Evolutionary conservation across 2,113 vertebrate genomes (phyloP).

Genomic region (Desmodus rotundus): DNA sequence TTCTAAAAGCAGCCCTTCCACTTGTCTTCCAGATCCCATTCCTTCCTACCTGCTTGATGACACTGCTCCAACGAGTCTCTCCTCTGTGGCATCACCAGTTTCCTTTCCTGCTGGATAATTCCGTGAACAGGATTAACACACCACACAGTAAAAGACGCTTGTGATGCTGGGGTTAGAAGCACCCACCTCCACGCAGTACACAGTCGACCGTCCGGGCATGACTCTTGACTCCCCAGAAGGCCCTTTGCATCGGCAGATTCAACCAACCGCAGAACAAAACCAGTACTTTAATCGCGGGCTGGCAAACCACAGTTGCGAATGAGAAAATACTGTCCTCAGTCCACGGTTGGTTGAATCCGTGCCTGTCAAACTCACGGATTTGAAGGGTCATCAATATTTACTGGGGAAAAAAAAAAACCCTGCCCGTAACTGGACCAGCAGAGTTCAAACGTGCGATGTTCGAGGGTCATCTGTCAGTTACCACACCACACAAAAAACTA

Average conservation of each 20-base stretch:
- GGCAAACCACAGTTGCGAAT: background rate
- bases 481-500: background rate
- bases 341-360: background rate
- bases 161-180: rapidly evolving
- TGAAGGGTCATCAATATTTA: background rate
- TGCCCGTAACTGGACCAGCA: background rate
- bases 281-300: background rate
- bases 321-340: background rate
- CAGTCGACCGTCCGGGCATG: rapidly evolving
- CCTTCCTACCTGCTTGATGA: background rate
- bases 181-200: background rate
- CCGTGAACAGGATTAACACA: background rate
- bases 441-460: background rate
- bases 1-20: background rate
- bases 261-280: background rate
- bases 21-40: background rate
- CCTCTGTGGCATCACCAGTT: background rate
- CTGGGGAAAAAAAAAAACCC: background rate
- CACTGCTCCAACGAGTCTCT: background rate
- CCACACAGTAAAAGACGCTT: no score
- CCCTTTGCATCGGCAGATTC: background rate
- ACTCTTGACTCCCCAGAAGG: background rate
- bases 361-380: background rate
- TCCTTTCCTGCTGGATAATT: background rate
- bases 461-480: background rate